Evolutionary conservation across 2,797 vertebrate genomes (phyloP), one percentile per base, ranked within the genome.

Genomic region (Echeneis naucrates): DNA sequence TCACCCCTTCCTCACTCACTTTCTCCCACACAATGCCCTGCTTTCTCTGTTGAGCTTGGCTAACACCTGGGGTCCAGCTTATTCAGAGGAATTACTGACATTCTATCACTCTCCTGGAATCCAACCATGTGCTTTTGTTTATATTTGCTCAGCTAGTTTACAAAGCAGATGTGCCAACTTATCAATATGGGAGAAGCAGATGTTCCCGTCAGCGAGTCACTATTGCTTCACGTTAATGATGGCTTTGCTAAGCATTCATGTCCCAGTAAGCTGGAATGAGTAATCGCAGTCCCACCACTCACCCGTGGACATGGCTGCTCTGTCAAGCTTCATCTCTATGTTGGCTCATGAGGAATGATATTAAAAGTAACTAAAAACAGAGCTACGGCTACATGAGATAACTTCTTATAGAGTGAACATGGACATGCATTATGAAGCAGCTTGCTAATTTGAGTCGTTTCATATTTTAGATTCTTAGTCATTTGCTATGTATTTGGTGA

Each of bases 1-100:
- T 59, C 40, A 76, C 40, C 21, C 70, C 66, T n/a, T 30, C 63
- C 38, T 67, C 61, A 24, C 37, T 21, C 19, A 1, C 45, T 27
- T 42, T 51, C 44, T 21, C 19, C 24, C 14, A 4, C 42, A 11
- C 51, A n/a, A n/a, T 44, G 16, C 14, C 35, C 54, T 23, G 54
- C 53, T 66, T 58, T 26, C 42, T 40, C 54, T 53, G 38, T n/a
- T n/a, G n/a, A n/a, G n/a, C 55, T 14, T 8, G 48, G 44, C 58
- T 24, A 54, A 61, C 26, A 21, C 38, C 40, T 17, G 8, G 10
- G 10, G 2, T 8, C 19, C 4, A 51, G 26, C 10, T 38, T 17
- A 26, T 77, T 75, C 40, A 53, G 14, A 42, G 35, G 63, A 30
- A 10, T 50, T 35, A 51, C 5, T 23, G 37, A n/a, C 23, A 8